Evolutionary conservation across 2,797 vertebrate genomes (phyloP), one percentile per base, ranked within the genome.

Genomic region (Champsocephalus gunnari): DNA sequence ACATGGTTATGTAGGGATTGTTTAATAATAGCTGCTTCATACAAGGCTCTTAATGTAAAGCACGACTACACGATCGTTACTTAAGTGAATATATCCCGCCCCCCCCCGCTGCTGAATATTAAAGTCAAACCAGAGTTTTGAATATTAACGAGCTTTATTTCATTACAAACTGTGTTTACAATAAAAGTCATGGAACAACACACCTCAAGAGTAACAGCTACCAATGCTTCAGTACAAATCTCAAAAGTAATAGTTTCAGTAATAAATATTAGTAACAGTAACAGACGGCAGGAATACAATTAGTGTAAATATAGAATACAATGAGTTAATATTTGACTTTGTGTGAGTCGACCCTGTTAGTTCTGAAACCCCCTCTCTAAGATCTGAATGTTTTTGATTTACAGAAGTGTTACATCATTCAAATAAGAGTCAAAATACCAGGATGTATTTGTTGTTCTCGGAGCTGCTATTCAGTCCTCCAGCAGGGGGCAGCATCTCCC

Each of bases 81-180:
- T 48, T 1, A 3, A 48, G 47, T 48, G 17, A 48, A 38, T 9
- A 38, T 38, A 38, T 38, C 6, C 2, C 28, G 1, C 1, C 28
- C 34, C 34, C 34, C 34, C 34, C 8, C 34, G 6, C 34, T 56
- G 10, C 32, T 64, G 11, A 50, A 58, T 3, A 54, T 38, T 50
- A 12, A 54, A 34, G 32, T 49, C 19, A n/a, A 16, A 66, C 1
- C 1, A 5, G 0, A 1, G 13, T 34, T 62, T 61, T 41, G 54
- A 14, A 38, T 38, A 51, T 68, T 28, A 44, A 84, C 45, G 0
- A 75, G 59, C 60, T 90, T 90, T 91, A 92, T 88, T 90, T 85
- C 66, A 78, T 66, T 90, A 87, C 84, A 90, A 91, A 90, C 61
- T 0, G 50, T 56, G 48, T 79, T 83, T 59, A 83, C 82, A 77